These are phyloP conservation scores for Harpalus rufipes DNA, from an alignment of 2,888 invertebrate species.

Conservation along the genomic window DNA sequence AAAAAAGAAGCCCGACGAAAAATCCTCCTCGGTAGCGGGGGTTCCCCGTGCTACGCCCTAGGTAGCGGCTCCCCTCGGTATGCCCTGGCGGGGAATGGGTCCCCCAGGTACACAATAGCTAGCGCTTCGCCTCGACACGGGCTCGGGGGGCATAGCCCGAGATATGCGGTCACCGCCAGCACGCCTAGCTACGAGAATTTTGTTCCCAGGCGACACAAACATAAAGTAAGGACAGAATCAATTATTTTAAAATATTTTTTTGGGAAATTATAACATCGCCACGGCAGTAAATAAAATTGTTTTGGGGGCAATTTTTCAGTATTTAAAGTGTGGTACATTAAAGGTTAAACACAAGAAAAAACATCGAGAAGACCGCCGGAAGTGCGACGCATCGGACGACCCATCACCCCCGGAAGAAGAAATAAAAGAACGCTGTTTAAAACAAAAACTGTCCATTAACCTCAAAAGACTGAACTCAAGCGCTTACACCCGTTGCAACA, in stretches of 20 bases:
- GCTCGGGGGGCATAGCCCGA: constrained; percentile 80
- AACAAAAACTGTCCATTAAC: constrained; percentile 87
- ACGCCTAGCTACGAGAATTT: constrained; percentile 73
- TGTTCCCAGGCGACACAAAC: constrained; percentile 76
- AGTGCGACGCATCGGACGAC: constrained; percentile 73
- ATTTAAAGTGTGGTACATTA: background rate
- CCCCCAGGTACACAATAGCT: constrained; percentile 79
- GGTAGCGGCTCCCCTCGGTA: constrained; percentile 74
- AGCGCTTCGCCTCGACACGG: constrained; percentile 81
- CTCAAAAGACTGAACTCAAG: constrained; percentile 85
- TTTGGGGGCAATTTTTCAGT: too few relatives aligned
- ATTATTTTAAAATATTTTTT: too few relatives aligned
- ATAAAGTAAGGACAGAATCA: constrained; percentile 73
- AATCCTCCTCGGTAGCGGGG: constrained; percentile 74
- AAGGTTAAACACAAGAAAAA: constrained; percentile 88
- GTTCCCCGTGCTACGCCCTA: constrained; percentile 72
- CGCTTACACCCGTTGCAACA: constrained; percentile 79
- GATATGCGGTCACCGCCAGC: constrained; percentile 74
- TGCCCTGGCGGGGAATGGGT: constrained; percentile 73
- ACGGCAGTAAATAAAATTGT: too few relatives aligned
- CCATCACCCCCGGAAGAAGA: constrained; percentile 75
- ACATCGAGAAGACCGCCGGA: constrained; percentile 80
- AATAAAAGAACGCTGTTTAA: constrained; percentile 83
- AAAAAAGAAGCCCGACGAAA: constrained; percentile 88
- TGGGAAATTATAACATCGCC: too few relatives aligned